Conservation (phyloP, 2,888 invertebrate species). For the Criorhina ranunculi region DNA sequence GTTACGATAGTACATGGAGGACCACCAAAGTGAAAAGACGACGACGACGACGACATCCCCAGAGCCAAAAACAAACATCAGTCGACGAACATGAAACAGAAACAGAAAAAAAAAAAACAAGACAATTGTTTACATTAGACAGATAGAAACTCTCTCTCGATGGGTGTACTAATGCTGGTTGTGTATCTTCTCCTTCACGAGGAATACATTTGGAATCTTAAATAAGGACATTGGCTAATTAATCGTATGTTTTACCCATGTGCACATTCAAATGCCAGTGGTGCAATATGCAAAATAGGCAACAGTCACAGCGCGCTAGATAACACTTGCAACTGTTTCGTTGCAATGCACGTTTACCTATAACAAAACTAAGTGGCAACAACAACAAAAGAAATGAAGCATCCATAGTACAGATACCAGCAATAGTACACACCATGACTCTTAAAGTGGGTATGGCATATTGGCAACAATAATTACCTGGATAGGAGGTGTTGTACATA, state of each 20-base stretch:
- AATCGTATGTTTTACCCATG: constrained; percentile 76
- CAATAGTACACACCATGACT: constrained; percentile 50
- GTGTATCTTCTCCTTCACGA: constrained; percentile 30
- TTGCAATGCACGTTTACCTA: constrained; percentile 74
- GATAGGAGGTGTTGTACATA: constrained; percentile 90
- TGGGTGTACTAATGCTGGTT: constrained; percentile 45
- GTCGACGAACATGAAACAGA: constrained; percentile 15
- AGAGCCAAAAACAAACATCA: constrained; percentile 18
- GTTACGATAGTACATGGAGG: constrained; percentile 75
- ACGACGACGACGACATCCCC: constrained; percentile 42
- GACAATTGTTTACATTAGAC: constrained; percentile 80
- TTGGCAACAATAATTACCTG: constrained; percentile 86
- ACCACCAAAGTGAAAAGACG: constrained; percentile 70
- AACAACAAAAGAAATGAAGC: constrained; percentile 67
- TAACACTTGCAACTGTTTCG: constrained; percentile 73
- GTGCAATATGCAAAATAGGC: constrained; percentile 79
- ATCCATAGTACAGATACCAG: constrained; percentile 65
- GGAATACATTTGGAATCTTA: constrained; percentile 76
- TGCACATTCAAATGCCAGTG: constrained; percentile 75
- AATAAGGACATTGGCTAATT: constrained; percentile 77
- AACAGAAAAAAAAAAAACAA: constrained; percentile 62
- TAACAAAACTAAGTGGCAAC: constrained; percentile 80
- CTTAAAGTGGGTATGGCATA: constrained; percentile 75
- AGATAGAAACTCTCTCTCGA: constrained; percentile 78
- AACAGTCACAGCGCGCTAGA: constrained; percentile 36